Evolutionary conservation across 2,113 vertebrate species (phyloP), one percentile per base, ranked within the genome.

Genomic region (Hemiprocne comata): DNA sequence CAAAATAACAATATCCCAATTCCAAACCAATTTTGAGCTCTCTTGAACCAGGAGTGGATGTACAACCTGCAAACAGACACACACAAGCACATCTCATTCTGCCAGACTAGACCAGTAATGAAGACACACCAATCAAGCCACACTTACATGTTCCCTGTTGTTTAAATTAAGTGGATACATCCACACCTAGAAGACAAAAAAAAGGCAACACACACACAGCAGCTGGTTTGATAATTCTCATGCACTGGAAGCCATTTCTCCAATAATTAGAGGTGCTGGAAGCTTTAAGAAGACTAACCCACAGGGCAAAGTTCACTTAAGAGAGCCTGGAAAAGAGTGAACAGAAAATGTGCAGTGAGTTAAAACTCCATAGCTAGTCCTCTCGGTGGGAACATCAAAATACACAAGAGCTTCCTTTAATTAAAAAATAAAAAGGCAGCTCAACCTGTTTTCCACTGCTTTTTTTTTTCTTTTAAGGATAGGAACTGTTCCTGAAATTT

Each of bases 211-310:
- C 46, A 46, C 1, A 48, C 33, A 13, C 15, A 53, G 70, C 83
- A 89, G 79, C 58, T 72, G 78, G 31, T 51, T 89, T 74, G 79
- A 7, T 85, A 64, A 76, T 77, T 83, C 44, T 26, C 57, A 72
- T 78, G 78, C 61, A 38, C 44, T 34, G 34, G 54, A 83, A 81
- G 58, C 65, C 46, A 6, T 84, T 79, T 67, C 69, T 48, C 64
- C 57, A 50, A 15, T 82, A 92, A 96, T 93, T 77, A 96, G 60
- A 70, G 79, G 79, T 5, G 75, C 95, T 38, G 53, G 82, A 53
- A 85, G 87, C 93, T 89, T 48, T 90, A 94, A 94, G 71, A 89
- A 92, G 93, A 85, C 19, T 14, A 80, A 48, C 84, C 91, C 94
- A 93, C 9, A 6, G 89, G 84, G 94, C 87, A 81, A 94, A 94